A percentile compares a stretch with the other conserved stretches of the same genome.
Evolutionary conservation across 2,888 invertebrate genomes (phyloP).

Genomic region (Drosophila multiciliata): DNA sequence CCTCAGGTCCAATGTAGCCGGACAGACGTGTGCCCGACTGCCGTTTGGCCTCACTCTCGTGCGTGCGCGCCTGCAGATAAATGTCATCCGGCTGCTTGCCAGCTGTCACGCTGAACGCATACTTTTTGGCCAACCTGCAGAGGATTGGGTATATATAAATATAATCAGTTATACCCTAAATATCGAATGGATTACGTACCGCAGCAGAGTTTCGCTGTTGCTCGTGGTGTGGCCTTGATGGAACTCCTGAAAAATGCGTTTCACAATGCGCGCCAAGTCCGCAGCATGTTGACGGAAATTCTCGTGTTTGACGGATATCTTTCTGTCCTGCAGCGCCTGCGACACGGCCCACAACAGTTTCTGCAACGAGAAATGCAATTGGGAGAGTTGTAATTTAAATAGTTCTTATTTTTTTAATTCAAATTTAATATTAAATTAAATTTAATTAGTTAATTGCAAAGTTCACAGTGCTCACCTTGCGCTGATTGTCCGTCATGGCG

Average conservation of each 20-base stretch:
- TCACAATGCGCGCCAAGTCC: conserved; percentile 88
- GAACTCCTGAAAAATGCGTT: conserved; percentile 87
- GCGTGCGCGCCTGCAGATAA: conserved; percentile 80
- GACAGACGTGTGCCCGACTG: conserved; percentile 72
- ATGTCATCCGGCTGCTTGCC: conserved; percentile 89
- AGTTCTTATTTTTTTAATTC: neutral
- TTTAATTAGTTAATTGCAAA: neutral
- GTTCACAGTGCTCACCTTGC: conserved; percentile 67
- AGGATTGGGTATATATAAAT: neutral
- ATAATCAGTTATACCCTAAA: neutral
- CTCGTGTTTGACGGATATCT: conserved; percentile 88
- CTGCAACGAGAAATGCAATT: conserved; percentile 75
- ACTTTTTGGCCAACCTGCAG: conserved; percentile 87
- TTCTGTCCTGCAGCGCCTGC: conserved; percentile 90
- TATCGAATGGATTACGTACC: conserved; percentile 81
- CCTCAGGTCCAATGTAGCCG: conserved; percentile 83
- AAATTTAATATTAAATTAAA: no score
- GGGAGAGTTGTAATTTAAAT: neutral
- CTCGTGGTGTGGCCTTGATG: conserved; percentile 88
- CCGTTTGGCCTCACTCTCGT: conserved; percentile 75
- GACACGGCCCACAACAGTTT: conserved; percentile 93
- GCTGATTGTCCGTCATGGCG: conserved; percentile 83
- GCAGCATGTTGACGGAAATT: conserved; percentile 90
- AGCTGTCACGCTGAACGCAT: conserved; percentile 88
- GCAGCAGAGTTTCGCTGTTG: conserved; percentile 91